Base-by-base conservation (phyloP, 1,140 invertebrate genomes). In the Cataglyphis hispanica region DNA sequence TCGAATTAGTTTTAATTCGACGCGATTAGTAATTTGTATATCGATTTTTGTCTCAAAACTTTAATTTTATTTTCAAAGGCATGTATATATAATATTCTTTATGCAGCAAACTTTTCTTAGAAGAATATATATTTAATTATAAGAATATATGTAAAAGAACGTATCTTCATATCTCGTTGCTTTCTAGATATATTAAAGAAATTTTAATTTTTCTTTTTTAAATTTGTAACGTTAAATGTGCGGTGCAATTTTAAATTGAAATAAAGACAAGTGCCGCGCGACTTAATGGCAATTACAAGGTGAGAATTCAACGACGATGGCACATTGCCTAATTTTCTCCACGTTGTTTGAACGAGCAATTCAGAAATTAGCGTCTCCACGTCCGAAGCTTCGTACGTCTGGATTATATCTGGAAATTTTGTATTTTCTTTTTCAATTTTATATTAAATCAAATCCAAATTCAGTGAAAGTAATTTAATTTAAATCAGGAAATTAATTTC, bases 261-360 rank as follows among this genome's bases (percentile, higher is more conserved):
- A 4, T 61, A 69, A 43, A 67, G 8, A 81, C 64, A 27, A 43
- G 25, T 11, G 6, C 46, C 16, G 46, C 22, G 34, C 13, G 31
- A 70, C 19, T 72, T 83, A 83, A 83, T 74, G 37, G 67, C 37
- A 10, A 83, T 25, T 43, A 53, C 13, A 37, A 37, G 67, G 11
- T 72, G 43, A 74, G 67, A 83, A 72, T 72, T 83, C 72, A 72
- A 53, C 34, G 25, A 13, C 25, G 53, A 60, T n/a, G 6, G 53
- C n/a, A 83, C 53, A 74, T 83, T 2, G 37, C 53, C 67, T 83
- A 83, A 83, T 72, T 83, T 83, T 74, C 78, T 8, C 37, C n/a
- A 43, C 66, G 67, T 60, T 53, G 53, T 22, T 40, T 16, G 3
- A 67, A 22, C 16, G 43, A n/a, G 25, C 31, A 70, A 25, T 13